Conservation (phyloP, 2,113 vertebrate genomes). For the Vanacampus margaritifer region DNA sequence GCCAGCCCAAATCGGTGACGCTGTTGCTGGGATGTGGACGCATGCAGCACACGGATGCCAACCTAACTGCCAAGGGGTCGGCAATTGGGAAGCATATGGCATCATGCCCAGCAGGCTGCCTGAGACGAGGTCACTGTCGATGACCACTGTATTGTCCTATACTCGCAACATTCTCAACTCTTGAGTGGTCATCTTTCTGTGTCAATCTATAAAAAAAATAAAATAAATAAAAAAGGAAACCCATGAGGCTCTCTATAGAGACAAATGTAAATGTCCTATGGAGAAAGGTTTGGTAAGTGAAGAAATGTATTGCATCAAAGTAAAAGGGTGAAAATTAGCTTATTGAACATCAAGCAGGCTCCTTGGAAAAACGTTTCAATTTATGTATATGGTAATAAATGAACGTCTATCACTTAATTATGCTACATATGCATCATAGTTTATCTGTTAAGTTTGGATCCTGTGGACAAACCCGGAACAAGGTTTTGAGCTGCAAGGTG, state of each 20-base stretch:
- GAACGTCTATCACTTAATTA: too few relatives aligned
- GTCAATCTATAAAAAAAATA: too few relatives aligned
- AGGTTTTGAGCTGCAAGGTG: too few relatives aligned
- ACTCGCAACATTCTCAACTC: slow-evolving; percentile 5
- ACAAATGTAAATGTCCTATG: slow-evolving; percentile 1
- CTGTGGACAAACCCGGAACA: too few relatives aligned
- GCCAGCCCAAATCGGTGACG: slow-evolving; percentile 52
- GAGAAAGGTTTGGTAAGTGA: slow-evolving; percentile 9
- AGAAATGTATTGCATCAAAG: not conserved
- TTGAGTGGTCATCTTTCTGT: slow-evolving; percentile 18
- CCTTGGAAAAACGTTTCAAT: not conserved
- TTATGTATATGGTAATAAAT: not conserved
- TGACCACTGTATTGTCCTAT: slow-evolving; percentile 5
- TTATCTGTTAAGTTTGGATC: too few relatives aligned
- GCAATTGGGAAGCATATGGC: slow-evolving; percentile 40
- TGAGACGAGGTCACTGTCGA: slow-evolving; percentile 38
- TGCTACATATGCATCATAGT: too few relatives aligned
- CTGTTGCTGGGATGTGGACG: slow-evolving; percentile 69
- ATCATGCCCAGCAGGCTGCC: slow-evolving; percentile 41
- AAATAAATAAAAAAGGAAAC: slow-evolving; percentile 17
- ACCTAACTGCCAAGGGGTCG: slow-evolving; percentile 38
- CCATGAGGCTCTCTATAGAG: slow-evolving; percentile 1
- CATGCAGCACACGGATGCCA: slow-evolving; percentile 36
- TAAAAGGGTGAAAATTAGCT: not conserved
- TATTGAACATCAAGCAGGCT: not conserved